Conservation (phyloP, 2,797 vertebrate genomes). For the Euthynnus affinis region DNA sequence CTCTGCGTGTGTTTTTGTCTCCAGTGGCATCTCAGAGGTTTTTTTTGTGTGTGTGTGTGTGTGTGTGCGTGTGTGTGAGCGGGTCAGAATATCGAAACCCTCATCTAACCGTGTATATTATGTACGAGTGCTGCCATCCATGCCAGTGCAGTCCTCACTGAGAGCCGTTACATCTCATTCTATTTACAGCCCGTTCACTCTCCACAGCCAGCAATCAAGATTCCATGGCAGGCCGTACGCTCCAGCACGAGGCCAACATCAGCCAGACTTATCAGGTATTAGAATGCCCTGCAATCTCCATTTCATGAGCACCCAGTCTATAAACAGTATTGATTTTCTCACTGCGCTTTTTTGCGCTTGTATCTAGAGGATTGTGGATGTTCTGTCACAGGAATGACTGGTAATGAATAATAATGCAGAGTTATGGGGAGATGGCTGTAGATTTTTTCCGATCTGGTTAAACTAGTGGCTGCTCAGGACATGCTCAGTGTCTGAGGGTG, state of each 20-base stretch:
- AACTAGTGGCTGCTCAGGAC: conserved; percentile 22
- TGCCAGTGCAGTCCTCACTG: conserved; percentile 41
- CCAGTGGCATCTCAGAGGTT: conserved; percentile 8
- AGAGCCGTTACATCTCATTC: conserved; percentile 64
- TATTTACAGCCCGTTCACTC: conserved; percentile 61
- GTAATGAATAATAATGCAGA: conserved; percentile 77
- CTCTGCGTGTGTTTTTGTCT: conserved; percentile 29
- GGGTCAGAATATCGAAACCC: conserved; percentile 36
- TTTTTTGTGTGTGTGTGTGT: conserved; percentile 8
- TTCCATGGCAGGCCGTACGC: conserved; percentile 47
- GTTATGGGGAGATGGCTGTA: conserved; percentile 32
- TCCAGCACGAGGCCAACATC: conserved; percentile 61
- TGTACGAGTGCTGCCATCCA: conserved; percentile 37
- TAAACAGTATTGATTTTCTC: conserved; percentile 85
- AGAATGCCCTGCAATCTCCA: conserved; percentile 75
- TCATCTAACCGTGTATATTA: conserved; percentile 44
- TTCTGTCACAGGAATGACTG: conserved; percentile 65
- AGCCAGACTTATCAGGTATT: conserved; percentile 74
- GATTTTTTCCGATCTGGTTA: conserved; percentile 43
- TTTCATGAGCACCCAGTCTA: conserved; percentile 80
- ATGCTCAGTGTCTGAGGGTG: not conserved
- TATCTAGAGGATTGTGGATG: conserved; percentile 63
- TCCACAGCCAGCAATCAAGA: conserved; percentile 56
- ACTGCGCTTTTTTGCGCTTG: conserved; percentile 68
- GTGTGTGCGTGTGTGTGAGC: conserved; percentile 14